Base-by-base conservation (phyloP, 2,113 vertebrate genomes). In the Brachyhypopomus occidentalis region DNA sequence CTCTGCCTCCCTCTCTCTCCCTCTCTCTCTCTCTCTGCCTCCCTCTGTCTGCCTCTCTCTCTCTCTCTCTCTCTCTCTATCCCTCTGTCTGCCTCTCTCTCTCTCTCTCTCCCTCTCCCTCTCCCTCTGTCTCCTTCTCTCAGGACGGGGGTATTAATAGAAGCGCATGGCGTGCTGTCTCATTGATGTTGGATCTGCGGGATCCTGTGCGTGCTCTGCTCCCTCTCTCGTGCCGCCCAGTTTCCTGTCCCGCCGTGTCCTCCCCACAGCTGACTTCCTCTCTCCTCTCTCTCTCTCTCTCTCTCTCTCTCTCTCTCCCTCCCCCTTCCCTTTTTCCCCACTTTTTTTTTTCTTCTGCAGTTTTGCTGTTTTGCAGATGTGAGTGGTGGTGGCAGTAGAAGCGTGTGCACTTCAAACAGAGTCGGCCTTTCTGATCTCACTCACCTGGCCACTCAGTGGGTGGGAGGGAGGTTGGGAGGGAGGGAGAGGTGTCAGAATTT, bases 131-230 rank as follows among this genome's bases (percentile, higher is more conserved):
- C 16, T 59, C 60, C 27, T 12, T 52, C 41, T 27, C 69, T 63
- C 56, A 48, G 2, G 30, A 30, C 30, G 3, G 9, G 73, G 59
- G 60, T 80, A 85, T 83, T 83, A 85, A 85, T 79, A 83, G 75
- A 81, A 85, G 62, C 83, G 83, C 78, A 85, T 83, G 83, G 78
- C 34, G 75, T 62, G 71, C 70, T 80, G 5, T 60, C 77, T 79
- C 81, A 87, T 81, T 83, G 78, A 83, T 83, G 83, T 81, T 80
- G 71, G 78, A 86, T 85, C 81, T 83, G 83, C 75, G 58, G 36
- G 72, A 75, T 82, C 38, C 58, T 80, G 30, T 64, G 59, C 36
- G 45, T 20, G 75, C 60, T 34, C 41, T 5, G 4, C 77, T 69
- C 66, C 52, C 38, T n/a, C 22, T 79, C 63, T 70, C 63, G 19